These are phyloP conservation scores for Falco punctatus DNA, from an alignment of 2,113 vertebrate genomes.

Conservation along the genomic window DNA sequence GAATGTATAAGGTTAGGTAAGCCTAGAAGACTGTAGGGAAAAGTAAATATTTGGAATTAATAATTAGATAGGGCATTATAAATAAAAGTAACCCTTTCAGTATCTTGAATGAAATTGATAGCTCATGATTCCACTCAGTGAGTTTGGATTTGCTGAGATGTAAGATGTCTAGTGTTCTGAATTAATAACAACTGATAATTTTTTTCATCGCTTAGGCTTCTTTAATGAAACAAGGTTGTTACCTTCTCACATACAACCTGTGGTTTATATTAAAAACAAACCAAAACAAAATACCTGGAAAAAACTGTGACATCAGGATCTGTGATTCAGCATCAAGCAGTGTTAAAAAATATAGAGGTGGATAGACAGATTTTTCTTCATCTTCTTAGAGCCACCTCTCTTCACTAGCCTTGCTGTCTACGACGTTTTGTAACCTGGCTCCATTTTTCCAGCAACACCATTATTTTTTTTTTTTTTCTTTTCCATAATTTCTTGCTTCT, in stretches of 20 bases:
- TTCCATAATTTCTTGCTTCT: neutral
- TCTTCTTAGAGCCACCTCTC: neutral
- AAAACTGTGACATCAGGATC: neutral
- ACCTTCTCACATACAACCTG: neutral
- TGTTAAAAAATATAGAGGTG: neutral
- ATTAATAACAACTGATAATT: neutral
- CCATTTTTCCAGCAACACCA: neutral
- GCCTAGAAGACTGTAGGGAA: neutral
- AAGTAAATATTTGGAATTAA: neutral
- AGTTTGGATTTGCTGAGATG: neutral
- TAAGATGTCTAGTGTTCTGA: neutral
- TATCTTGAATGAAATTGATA: neutral
- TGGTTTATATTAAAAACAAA: neutral
- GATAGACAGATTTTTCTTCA: neutral
- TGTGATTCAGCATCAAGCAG: neutral
- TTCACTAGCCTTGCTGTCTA: neutral
- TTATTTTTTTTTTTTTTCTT: neutral
- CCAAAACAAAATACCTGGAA: neutral
- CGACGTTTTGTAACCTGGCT: neutral
- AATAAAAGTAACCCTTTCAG: neutral
- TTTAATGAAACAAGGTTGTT: neutral
- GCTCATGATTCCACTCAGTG: neutral
- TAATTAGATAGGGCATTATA: neutral
- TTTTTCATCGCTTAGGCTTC: neutral
- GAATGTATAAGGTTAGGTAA: neutral